A percentile compares a stretch with the other conserved stretches of the same genome.
Conservation (phyloP, 2,888 invertebrate genomes). For the Lumbricus terrestris region DNA sequence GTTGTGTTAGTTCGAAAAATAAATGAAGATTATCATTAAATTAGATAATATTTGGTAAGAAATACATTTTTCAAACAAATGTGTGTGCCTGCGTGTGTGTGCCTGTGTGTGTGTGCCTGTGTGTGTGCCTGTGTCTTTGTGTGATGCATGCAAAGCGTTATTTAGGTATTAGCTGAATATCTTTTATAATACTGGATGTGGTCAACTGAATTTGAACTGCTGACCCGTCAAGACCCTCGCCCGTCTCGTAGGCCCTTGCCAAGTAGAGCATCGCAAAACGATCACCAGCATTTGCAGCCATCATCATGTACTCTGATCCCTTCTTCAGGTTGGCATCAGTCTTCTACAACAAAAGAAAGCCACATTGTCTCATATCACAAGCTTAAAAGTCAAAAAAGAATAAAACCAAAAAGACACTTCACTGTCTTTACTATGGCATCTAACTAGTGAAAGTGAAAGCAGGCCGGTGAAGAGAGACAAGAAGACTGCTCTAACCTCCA, state of each 20-base stretch:
- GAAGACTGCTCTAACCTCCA: slow-evolving; percentile 39
- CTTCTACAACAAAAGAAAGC: slow-evolving; percentile 39
- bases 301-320: slow-evolving; percentile 60
- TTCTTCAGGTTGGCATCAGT: slow-evolving; percentile 51
- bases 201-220: background rate
- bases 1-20: too few species aligned
- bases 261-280: slow-evolving; percentile 62
- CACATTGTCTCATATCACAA: background rate
- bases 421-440: background rate
- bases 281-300: slow-evolving; percentile 63
- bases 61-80: background rate
- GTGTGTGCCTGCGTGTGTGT: too few species aligned
- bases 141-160: too few species aligned
- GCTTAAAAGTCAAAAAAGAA: background rate
- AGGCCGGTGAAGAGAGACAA: background rate
- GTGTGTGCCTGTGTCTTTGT: too few species aligned
- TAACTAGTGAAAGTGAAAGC: background rate
- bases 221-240: slow-evolving; percentile 55
- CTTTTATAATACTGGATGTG: background rate
- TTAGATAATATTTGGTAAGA: background rate
- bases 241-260: slow-evolving; percentile 63
- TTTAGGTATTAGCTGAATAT: too few species aligned
- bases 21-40: too few species aligned
- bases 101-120: too few species aligned
- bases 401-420: background rate